A percentile compares a stretch with the other conserved stretches of the same genome.
Evolutionary conservation across 2,888 invertebrate genomes (phyloP).

Genomic region (Gandaritis pyraliata): DNA sequence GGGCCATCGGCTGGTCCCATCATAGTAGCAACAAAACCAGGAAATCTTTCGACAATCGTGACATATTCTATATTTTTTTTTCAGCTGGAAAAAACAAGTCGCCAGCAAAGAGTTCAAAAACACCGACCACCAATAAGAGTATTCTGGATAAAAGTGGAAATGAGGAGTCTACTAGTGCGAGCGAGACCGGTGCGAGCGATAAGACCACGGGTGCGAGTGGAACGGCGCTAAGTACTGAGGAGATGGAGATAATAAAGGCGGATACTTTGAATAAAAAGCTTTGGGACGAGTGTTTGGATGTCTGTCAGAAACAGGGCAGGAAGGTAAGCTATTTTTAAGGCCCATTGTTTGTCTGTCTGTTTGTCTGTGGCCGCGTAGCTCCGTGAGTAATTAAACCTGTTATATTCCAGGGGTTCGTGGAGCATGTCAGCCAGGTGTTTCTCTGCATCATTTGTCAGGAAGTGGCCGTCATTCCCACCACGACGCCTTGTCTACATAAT

Average conservation of each 20-base stretch:
- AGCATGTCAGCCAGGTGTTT: conserved; percentile 86
- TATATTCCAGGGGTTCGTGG: conserved; percentile 81
- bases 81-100: conserved; percentile 43
- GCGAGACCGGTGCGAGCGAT: conserved; percentile 42
- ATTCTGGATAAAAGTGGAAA: neutral
- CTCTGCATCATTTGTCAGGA: conserved; percentile 93
- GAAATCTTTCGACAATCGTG: too few relatives aligned
- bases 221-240: conserved; percentile 57
- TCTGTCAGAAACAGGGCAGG: conserved; percentile 77
- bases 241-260: conserved; percentile 67
- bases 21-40: too few relatives aligned
- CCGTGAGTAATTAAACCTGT: neutral
- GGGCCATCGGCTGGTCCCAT: too few relatives aligned
- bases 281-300: conserved; percentile 87
- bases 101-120: conserved; percentile 38
- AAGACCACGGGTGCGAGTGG: conserved; percentile 39
- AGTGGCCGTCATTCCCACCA: conserved; percentile 87
- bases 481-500: conserved; percentile 90
- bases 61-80: conserved; percentile 1
- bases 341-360: too few relatives aligned
- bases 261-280: conserved; percentile 86
- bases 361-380: too few relatives aligned
- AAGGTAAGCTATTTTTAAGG: conserved; percentile 53
- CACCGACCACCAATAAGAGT: conserved; percentile 8
- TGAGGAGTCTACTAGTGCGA: conserved; percentile 21